Evolutionary conservation across 2,888 invertebrate genomes (phyloP).

Genomic region (Heliconius ethilla): DNA sequence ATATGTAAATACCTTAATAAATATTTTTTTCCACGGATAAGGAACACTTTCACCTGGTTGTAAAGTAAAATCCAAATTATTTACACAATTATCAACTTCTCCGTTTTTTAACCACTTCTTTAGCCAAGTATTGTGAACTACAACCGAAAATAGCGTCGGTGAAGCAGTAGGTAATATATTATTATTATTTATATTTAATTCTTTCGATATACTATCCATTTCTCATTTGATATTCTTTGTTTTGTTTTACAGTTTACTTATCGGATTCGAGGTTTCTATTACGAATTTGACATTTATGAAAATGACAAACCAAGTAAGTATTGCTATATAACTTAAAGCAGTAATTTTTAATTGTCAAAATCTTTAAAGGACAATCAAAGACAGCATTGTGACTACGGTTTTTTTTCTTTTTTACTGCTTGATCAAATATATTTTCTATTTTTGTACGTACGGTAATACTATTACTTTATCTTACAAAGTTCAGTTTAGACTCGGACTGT

Average conservation of each 20-base stretch:
- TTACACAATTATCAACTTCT: slow-evolving; percentile 69
- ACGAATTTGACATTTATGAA: slow-evolving; percentile 39
- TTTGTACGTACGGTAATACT: too few relatives aligned
- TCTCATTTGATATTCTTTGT: slow-evolving; percentile 62
- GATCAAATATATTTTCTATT: too few relatives aligned
- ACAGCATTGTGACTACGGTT: too few relatives aligned
- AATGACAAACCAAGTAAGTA: slow-evolving; percentile 40
- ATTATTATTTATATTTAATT: slow-evolving; percentile 87
- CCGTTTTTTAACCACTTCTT: slow-evolving; percentile 82
- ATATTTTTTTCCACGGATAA: slow-evolving; percentile 82
- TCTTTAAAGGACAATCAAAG: not conserved
- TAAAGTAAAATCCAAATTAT: slow-evolving; percentile 70
- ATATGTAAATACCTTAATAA: slow-evolving; percentile 71
- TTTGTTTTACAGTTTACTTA: slow-evolving; percentile 57
- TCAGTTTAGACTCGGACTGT: too few relatives aligned
- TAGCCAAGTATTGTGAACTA: slow-evolving; percentile 86
- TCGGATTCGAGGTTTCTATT: slow-evolving; percentile 41
- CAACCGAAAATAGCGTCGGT: slow-evolving; percentile 82
- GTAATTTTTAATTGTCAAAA: not conserved
- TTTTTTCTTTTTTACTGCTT: too few relatives aligned
- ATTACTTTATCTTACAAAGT: too few relatives aligned
- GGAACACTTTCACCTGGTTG: slow-evolving; percentile 80
- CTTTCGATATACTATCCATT: slow-evolving; percentile 87
- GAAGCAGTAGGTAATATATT: slow-evolving; percentile 82
- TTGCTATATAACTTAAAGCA: not conserved